These are phyloP conservation scores for Cossypha dichroa DNA, from an alignment of 2,797 vertebrate species.

Conservation along the genomic window DNA sequence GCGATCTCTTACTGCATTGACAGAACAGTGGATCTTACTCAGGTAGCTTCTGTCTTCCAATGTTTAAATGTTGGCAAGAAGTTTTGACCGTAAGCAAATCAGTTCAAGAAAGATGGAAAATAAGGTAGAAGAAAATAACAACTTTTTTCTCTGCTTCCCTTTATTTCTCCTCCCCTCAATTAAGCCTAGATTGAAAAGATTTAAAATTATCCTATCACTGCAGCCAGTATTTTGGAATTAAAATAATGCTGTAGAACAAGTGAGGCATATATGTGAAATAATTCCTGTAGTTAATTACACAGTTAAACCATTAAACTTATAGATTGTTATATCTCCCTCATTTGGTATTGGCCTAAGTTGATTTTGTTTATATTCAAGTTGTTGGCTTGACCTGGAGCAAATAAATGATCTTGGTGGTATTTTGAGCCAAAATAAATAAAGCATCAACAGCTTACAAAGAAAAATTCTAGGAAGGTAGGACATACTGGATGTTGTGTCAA, in stretches of 20 bases:
- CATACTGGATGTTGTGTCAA: background rate
- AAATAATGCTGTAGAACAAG: background rate
- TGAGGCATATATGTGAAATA: background rate
- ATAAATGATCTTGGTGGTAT: background rate
- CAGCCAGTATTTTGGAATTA: background rate
- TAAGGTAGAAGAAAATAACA: background rate
- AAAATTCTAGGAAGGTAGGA: background rate
- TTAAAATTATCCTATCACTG: background rate
- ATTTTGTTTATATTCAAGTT: background rate
- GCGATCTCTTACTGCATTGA: constrained; percentile 81
- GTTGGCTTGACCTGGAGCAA: background rate
- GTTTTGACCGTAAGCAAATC: background rate
- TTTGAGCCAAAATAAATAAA: background rate
- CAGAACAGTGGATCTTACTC: constrained; percentile 87
- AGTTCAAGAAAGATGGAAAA: background rate
- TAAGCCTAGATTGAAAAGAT: background rate
- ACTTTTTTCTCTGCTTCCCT: background rate
- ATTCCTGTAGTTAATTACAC: background rate
- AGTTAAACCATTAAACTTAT: background rate
- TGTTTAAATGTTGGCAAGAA: background rate
- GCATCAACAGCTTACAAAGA: background rate
- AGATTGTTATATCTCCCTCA: background rate
- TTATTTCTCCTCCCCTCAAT: background rate
- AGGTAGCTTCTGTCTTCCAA: constrained; percentile 75
- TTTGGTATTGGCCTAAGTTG: background rate